phyloP scores from a whole-genome alignment of 2,113 vertebrate species.

The Agelaius phoeniceus region DNA sequence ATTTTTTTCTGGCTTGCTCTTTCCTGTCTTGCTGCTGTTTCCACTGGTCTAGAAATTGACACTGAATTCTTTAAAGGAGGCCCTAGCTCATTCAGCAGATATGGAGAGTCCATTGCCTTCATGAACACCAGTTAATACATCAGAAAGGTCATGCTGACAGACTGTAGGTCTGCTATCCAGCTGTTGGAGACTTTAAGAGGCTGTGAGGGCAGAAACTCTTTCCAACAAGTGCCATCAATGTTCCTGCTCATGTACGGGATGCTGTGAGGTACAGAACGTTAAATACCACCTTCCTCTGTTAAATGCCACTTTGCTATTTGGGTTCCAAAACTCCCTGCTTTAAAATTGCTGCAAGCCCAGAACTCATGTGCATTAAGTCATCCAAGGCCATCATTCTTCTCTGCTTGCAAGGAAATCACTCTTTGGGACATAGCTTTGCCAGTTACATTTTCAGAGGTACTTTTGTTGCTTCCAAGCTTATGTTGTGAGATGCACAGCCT shows the following conservation, averaged over 20 bases:
- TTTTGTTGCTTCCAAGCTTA: not conserved
- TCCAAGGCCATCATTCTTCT: not conserved
- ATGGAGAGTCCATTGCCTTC: not conserved
- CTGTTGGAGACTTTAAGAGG: not conserved
- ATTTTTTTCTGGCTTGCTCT: not conserved
- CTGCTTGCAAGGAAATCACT: not conserved
- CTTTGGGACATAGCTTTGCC: not conserved
- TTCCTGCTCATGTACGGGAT: not conserved
- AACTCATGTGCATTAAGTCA: not conserved
- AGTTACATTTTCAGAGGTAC: not conserved
- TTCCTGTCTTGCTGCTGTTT: not conserved
- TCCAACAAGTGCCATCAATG: not conserved
- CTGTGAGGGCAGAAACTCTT: not conserved
- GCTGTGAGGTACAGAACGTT: not conserved
- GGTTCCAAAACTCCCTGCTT: not conserved
- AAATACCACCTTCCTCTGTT: not conserved
- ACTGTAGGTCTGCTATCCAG: not conserved
- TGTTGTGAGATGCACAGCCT: not conserved
- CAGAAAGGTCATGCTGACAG: not conserved
- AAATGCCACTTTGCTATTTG: not conserved
- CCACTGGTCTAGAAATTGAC: not conserved
- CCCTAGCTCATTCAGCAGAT: not conserved
- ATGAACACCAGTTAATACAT: not conserved
- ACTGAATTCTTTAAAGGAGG: not conserved
- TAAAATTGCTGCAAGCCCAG: not conserved